phyloP scores from a whole-genome alignment of 2,113 vertebrate species.

The Numenius arquata region DNA sequence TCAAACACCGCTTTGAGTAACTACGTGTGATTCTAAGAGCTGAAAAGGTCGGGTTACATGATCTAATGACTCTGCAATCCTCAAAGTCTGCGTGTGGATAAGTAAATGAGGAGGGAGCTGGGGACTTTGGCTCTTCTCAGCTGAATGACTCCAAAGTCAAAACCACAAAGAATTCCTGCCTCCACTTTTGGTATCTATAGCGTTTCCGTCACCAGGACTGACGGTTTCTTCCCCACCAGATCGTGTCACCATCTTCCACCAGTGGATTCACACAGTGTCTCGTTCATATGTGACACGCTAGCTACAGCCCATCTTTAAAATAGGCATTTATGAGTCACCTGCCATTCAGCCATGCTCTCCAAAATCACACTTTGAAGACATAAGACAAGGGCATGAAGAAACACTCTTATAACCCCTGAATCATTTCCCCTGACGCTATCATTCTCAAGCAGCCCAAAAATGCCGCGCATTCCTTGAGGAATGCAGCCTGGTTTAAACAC shows the following conservation, averaged over 20 bases:
- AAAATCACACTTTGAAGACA: not conserved
- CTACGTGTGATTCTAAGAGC: not conserved
- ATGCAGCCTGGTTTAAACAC: not conserved
- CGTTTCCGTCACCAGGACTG: not conserved
- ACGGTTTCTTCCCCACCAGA: not conserved
- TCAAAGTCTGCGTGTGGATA: not conserved
- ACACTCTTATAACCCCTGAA: not conserved
- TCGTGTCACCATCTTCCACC: not conserved
- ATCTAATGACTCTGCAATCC: not conserved
- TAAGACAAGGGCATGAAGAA: not conserved
- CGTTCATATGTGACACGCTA: not conserved
- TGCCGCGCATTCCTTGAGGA: not conserved
- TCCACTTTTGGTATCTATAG: not conserved
- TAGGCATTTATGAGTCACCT: conserved; percentile 15
- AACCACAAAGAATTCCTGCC: not conserved
- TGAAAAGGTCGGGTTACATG: not conserved
- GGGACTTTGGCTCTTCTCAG: not conserved
- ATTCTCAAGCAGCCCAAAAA: not conserved
- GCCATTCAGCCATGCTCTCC: not conserved
- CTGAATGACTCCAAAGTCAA: not conserved
- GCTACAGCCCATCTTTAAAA: not conserved
- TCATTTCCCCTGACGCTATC: not conserved
- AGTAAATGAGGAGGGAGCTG: not conserved
- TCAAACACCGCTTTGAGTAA: not conserved
- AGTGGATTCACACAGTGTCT: not conserved